Conservation (phyloP, 2,113 vertebrate genomes). For the Atrichornis clamosus region DNA sequence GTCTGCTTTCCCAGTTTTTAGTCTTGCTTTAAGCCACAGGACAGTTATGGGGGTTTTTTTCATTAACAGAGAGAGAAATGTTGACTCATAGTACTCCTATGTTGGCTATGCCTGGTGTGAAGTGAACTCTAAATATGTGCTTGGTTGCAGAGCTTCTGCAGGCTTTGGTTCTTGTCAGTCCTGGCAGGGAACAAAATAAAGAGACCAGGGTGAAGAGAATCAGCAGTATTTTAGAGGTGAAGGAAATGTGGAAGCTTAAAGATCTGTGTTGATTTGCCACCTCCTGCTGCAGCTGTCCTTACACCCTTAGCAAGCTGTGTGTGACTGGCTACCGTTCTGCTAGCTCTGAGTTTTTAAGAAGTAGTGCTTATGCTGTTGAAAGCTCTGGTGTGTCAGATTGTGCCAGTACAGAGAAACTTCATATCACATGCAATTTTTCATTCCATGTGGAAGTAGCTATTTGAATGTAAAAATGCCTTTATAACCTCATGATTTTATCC, state of each 20-base stretch:
- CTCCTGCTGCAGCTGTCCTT: neutral
- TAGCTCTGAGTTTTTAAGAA: neutral
- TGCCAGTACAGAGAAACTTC: neutral
- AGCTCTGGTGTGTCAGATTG: neutral
- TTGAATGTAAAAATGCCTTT: neutral
- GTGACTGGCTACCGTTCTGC: neutral
- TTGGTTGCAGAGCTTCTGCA: neutral
- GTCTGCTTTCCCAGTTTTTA: neutral
- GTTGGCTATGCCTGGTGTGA: fast-evolving
- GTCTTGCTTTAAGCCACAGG: neutral
- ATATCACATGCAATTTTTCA: neutral
- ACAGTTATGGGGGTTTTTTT: too few species aligned
- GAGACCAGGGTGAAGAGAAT: neutral
- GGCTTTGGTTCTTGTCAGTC: neutral
- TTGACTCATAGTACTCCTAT: neutral
- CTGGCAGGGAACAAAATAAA: neutral
- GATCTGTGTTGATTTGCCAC: neutral
- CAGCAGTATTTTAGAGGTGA: neutral
- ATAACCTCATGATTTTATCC: neutral
- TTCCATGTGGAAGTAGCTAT: neutral
- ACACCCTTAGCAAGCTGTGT: neutral
- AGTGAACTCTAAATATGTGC: neutral
- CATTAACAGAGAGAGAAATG: neutral
- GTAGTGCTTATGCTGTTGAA: neutral
- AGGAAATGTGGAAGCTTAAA: neutral